A percentile compares a stretch with the other conserved stretches of the same genome.
Conservation (phyloP, 2,797 vertebrate species). For the Pseudomugil gertrudae region DNA sequence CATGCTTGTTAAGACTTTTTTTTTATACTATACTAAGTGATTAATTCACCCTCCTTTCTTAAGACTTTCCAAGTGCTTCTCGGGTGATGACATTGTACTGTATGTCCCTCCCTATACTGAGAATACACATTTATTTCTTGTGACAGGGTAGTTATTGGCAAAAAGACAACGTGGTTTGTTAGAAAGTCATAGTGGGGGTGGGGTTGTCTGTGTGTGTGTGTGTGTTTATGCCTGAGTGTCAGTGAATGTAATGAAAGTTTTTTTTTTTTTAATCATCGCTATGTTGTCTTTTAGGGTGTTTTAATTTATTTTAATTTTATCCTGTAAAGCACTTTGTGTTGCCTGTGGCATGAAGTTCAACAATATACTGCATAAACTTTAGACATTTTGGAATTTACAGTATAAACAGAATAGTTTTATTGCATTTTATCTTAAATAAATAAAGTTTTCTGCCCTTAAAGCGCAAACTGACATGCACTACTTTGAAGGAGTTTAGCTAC, state of each 20-base stretch:
- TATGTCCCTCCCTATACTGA: slow-evolving; percentile 13
- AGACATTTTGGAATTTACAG: slow-evolving; percentile 7
- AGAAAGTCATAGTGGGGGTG: too few species aligned
- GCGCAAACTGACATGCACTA: background rate
- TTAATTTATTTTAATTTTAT: too few species aligned
- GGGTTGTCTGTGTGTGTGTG: too few species aligned
- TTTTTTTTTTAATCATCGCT: too few species aligned
- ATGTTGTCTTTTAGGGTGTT: too few species aligned
- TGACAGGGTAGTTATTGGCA: slow-evolving; percentile 13
- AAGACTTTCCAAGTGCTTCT: slow-evolving; percentile 19
- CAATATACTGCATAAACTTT: slow-evolving; percentile 28
- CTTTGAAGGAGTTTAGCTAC: background rate
- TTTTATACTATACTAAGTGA: slow-evolving; percentile 24
- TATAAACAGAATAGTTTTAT: slow-evolving; percentile 8
- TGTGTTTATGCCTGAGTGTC: too few species aligned
- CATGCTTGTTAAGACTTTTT: slow-evolving; percentile 46
- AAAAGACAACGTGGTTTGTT: slow-evolving; percentile 24
- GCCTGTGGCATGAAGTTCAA: too few species aligned
- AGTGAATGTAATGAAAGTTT: too few species aligned
- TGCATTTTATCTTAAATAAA: slow-evolving; percentile 4
- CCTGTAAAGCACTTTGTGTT: too few species aligned
- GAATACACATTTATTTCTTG: slow-evolving; percentile 18
- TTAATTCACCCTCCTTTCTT: slow-evolving; percentile 18
- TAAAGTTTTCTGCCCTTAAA: background rate
- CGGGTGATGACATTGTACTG: slow-evolving; percentile 12